Base-by-base conservation (phyloP, 2,113 vertebrate species). In the Strix uralensis region DNA sequence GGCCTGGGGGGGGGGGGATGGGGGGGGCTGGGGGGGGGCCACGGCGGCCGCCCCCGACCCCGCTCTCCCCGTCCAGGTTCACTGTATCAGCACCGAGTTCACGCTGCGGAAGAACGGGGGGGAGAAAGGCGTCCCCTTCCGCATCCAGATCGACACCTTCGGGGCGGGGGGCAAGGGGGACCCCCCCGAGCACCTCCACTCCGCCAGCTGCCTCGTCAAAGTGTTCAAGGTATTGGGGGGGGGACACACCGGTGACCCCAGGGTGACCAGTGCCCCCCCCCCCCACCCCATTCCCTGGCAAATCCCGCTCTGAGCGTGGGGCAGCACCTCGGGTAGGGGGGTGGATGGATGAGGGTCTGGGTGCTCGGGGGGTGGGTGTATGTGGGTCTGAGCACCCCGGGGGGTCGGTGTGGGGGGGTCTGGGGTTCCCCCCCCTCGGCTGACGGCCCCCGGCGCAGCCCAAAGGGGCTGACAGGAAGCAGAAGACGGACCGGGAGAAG, bases 11-110 rank as follows among this genome's bases (percentile, higher is more conserved):
- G 63, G 30, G 62, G 38, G 38, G 38, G 38, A 3, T 8, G 17
- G 9, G 59, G 20, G 66, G 17, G 6, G 7, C 34, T 21, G 47
- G 49, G 59, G 51, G 52, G 59, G 44, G 40, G n/a, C 3, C 59
- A 18, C 15, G 5, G 51, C 18, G 4, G 26, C 23, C 25, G 17
- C 29, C 12, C 15, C 49, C 9, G 9, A 42, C 40, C 51, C 58
- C 11, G 1, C 26, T 9, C 13, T 44, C 40, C 22, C 42, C 7
- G 25, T 57, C n/a, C 75, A 98, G 96, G 92, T 97, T 91, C 96
- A 97, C 52, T 97, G 97, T 72, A 97, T 97, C 92, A 97, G 97
- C 38, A 97, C 96, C 2, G 96, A 98, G 81, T 97, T 98, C 88
- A 97, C 95, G 3, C 94, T 90, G 42, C 63, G 74, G 26, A 97